Conservation (phyloP, 2,113 vertebrate species). For the Microtus oregoni region DNA sequence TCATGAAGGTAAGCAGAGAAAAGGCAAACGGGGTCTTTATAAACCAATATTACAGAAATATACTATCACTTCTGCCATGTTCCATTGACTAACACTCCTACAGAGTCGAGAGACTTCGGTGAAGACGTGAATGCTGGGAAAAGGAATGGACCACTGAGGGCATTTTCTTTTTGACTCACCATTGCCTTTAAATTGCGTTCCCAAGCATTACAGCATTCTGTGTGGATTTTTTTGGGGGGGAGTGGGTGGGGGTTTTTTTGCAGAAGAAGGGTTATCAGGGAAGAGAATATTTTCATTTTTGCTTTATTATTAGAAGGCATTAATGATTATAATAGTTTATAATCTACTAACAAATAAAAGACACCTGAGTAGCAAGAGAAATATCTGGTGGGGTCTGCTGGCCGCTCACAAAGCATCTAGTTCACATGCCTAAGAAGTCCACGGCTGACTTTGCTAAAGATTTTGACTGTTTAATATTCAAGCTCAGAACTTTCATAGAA, state of each 20-base stretch:
- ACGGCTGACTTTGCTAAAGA: slow-evolving; percentile 65
- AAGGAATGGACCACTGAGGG: no score
- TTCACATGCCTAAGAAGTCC: slow-evolving; percentile 34
- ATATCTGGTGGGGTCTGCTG: slow-evolving; percentile 57
- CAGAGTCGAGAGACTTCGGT: neutral
- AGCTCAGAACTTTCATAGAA: slow-evolving; percentile 54
- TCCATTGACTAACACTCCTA: neutral
- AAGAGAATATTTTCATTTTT: neutral
- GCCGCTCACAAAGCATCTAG: slow-evolving; percentile 56
- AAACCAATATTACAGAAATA: neutral
- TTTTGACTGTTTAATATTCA: slow-evolving; percentile 53
- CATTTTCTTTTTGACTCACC: neutral
- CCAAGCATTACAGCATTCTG: neutral
- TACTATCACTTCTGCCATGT: neutral
- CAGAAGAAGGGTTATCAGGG: neutral
- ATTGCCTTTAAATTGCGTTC: slow-evolving; percentile 13
- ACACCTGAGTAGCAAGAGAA: slow-evolving; percentile 57
- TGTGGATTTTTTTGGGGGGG: neutral
- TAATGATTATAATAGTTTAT: slow-evolving; percentile 63
- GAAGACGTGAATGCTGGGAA: neutral
- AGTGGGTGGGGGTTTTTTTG: neutral
- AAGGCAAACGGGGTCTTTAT: neutral
- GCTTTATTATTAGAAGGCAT: slow-evolving; percentile 69
- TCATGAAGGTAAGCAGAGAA: neutral
- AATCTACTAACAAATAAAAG: slow-evolving; percentile 74